phyloP scores from a whole-genome alignment of 2,797 vertebrate species.

The Lagodon rhomboides region DNA sequence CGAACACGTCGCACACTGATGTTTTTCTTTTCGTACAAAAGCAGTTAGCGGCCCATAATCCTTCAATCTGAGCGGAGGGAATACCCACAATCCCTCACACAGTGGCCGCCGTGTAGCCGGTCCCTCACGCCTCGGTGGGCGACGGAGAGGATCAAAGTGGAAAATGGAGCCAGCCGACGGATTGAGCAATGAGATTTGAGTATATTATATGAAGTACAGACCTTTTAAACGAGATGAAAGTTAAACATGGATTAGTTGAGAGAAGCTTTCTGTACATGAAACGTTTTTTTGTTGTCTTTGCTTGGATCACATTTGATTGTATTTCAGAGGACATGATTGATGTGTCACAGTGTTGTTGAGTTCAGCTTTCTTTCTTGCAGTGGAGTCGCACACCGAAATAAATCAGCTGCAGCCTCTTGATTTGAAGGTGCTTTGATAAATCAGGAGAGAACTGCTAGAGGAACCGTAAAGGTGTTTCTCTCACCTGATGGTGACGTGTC shows the following conservation, averaged over 20 bases:
- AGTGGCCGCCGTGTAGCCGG: conserved; percentile 50
- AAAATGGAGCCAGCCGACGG: conserved; percentile 52
- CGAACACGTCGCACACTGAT: conserved; percentile 42
- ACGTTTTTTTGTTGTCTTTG: not conserved
- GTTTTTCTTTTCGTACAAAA: conserved; percentile 72
- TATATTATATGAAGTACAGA: no score
- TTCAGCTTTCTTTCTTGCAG: not conserved
- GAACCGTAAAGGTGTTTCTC: not conserved
- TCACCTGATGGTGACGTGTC: conserved; percentile 29
- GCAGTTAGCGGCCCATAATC: conserved; percentile 70
- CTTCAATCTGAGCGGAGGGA: conserved; percentile 60
- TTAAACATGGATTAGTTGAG: not conserved
- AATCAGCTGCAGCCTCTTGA: not conserved
- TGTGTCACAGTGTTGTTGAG: not conserved
- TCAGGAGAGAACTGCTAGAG: conserved; percentile 3
- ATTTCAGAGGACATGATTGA: conserved; percentile 2
- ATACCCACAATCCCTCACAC: conserved; percentile 64
- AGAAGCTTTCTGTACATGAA: not conserved
- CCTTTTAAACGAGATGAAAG: not conserved
- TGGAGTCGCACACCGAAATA: not conserved
- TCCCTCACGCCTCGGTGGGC: conserved; percentile 49
- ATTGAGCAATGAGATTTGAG: conserved; percentile 83
- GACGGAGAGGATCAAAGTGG: conserved; percentile 56
- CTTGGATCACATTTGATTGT: not conserved
- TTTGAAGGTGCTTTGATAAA: conserved; percentile 37